These are phyloP conservation scores for Lanistes nyassanus DNA, from an alignment of 1,140 invertebrate species.

Conservation along the genomic window DNA sequence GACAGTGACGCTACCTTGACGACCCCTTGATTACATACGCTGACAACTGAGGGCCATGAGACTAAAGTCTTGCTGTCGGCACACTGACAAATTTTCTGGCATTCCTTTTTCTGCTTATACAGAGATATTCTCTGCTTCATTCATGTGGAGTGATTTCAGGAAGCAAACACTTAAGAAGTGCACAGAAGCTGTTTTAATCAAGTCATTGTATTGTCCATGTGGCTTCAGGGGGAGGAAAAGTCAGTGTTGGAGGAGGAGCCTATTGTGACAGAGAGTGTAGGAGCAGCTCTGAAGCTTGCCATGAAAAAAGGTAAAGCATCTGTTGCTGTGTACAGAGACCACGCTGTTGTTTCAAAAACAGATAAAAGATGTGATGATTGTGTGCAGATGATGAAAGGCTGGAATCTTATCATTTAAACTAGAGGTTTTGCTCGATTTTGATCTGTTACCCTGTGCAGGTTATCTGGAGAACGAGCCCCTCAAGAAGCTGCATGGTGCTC, in stretches of 20 bases:
- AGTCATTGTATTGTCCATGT: neutral
- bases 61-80: no score
- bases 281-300: slow-evolving; percentile 90
- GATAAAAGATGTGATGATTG: neutral
- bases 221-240: slow-evolving; percentile 54
- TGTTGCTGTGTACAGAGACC: no score
- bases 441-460: slow-evolving; percentile 60
- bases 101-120: no score
- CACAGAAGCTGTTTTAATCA: no score
- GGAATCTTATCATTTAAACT: neutral
- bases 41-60: no score
- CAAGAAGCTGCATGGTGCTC: slow-evolving; percentile 70
- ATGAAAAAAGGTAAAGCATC: slow-evolving; percentile 84
- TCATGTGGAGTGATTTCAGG: no score
- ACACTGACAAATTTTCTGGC: no score
- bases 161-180: no score
- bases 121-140: no score
- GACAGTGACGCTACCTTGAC: no score
- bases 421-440: neutral
- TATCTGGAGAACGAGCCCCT: slow-evolving; percentile 87
- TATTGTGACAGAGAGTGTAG: slow-evolving; percentile 90
- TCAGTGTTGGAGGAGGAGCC: slow-evolving; percentile 93
- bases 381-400: neutral
- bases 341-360: no score
- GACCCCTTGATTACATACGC: no score